Conservation (phyloP, 2,888 invertebrate genomes). For the Drosophila niveifrons region DNA sequence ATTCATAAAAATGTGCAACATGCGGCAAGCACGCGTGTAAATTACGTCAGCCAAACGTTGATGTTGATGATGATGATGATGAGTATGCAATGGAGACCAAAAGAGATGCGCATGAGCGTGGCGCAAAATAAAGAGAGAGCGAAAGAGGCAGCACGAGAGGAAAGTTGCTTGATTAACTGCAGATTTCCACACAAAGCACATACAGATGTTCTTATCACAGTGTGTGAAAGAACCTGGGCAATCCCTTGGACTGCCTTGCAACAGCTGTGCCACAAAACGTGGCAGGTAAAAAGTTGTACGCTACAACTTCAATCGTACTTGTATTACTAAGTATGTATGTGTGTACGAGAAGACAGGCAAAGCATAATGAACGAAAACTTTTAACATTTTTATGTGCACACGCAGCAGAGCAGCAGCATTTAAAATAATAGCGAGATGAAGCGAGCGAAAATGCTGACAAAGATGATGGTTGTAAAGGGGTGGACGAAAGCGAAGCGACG, state of each 20-base stretch:
- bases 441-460: constrained; percentile 36
- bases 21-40: constrained; percentile 66
- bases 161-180: constrained; percentile 23
- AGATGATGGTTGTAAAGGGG: constrained; percentile 11
- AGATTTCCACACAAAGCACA: neutral
- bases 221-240: constrained; percentile 19
- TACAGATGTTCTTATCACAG: constrained; percentile 38
- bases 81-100: constrained; percentile 15
- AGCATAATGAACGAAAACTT: constrained; percentile 37
- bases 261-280: constrained; percentile 47
- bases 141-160: neutral
- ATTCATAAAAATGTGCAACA: constrained; percentile 74
- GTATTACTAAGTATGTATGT: neutral
- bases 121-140: neutral
- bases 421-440: constrained; percentile 29
- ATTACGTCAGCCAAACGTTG: constrained; percentile 69
- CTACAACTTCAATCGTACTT: neutral
- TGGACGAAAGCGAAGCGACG: constrained; percentile 12
- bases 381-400: constrained; percentile 32
- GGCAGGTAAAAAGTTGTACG: constrained; percentile 30
- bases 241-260: constrained; percentile 15
- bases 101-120: constrained; percentile 43
- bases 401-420: constrained; percentile 10
- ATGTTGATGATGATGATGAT: neutral
- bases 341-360: constrained; percentile 13